phyloP scores from a whole-genome alignment of 2,113 vertebrate species.

The Phalacrocorax brasilianus region DNA sequence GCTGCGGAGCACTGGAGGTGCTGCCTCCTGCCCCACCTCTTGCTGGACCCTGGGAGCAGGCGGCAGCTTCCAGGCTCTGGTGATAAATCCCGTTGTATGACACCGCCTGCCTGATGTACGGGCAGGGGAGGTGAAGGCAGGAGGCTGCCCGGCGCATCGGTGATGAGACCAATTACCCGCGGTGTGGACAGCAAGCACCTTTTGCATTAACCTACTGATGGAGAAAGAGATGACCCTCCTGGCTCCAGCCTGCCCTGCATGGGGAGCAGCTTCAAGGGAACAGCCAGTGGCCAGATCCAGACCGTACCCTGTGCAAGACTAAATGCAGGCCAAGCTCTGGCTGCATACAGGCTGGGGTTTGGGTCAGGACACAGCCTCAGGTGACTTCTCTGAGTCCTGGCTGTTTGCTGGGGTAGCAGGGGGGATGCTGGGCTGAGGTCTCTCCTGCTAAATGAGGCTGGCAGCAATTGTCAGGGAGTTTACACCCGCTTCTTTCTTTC shows the following conservation, averaged over 20 bases:
- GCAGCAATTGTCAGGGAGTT: neutral
- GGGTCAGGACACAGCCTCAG: neutral
- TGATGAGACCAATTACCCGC: rapidly evolving
- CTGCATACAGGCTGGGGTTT: neutral
- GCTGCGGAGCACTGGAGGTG: rapidly evolving
- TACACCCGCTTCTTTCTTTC: neutral
- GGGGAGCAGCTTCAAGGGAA: neutral
- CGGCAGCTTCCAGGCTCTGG: neutral
- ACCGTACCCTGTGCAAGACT: rapidly evolving
- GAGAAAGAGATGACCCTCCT: neutral
- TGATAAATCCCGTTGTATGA: rapidly evolving
- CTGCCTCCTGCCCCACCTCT: neutral
- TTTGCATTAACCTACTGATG: rapidly evolving
- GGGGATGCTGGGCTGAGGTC: neutral
- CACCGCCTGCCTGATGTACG: neutral
- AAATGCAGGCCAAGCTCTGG: neutral
- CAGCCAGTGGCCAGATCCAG: neutral
- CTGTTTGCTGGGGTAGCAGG: neutral
- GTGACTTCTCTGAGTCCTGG: neutral
- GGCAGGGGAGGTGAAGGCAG: neutral
- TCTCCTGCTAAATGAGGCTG: neutral
- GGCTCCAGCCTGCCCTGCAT: neutral
- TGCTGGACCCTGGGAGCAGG: neutral
- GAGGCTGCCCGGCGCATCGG: neutral
- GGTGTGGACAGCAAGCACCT: neutral